A percentile compares a stretch with the other conserved stretches of the same genome.
Conservation (phyloP, 2,888 invertebrate species). For the Melolontha melolontha region DNA sequence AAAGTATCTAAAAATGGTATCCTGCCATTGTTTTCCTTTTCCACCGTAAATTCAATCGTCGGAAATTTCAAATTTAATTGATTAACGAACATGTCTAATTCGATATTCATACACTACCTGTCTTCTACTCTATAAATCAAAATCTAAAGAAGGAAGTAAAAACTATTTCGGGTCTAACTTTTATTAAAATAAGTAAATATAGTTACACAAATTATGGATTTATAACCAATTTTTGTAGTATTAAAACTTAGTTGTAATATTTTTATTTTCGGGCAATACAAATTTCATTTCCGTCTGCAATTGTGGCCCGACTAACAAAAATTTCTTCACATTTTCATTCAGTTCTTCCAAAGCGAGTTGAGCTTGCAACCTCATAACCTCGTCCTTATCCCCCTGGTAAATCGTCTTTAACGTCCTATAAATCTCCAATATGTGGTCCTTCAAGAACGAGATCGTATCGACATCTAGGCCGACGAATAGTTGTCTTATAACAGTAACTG, state of each 20-base stretch:
- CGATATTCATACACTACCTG: too few species aligned
- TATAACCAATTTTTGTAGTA: too few species aligned
- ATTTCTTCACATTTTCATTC: slow-evolving; percentile 72
- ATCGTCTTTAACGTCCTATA: slow-evolving; percentile 78
- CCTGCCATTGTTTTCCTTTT: too few species aligned
- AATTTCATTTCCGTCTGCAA: slow-evolving; percentile 57
- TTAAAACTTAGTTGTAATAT: background rate
- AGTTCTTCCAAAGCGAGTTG: slow-evolving; percentile 83
- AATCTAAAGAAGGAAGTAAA: too few species aligned
- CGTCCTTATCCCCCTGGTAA: slow-evolving; percentile 74
- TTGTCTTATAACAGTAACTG: slow-evolving; percentile 80
- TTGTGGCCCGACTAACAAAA: slow-evolving; percentile 48
- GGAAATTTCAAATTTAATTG: too few species aligned
- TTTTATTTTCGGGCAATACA: slow-evolving; percentile 46
- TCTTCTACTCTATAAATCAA: too few species aligned
- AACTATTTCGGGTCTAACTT: too few species aligned
- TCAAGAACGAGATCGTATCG: slow-evolving; percentile 75
- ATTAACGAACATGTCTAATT: too few species aligned
- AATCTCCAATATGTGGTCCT: slow-evolving; percentile 75
- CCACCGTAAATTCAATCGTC: too few species aligned
- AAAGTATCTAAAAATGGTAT: too few species aligned
- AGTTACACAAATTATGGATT: too few species aligned
- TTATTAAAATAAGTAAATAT: too few species aligned
- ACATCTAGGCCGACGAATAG: slow-evolving; percentile 81
- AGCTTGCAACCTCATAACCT: slow-evolving; percentile 79